Conservation (phyloP, 2,888 invertebrate species). For the Athalia cordata region DNA sequence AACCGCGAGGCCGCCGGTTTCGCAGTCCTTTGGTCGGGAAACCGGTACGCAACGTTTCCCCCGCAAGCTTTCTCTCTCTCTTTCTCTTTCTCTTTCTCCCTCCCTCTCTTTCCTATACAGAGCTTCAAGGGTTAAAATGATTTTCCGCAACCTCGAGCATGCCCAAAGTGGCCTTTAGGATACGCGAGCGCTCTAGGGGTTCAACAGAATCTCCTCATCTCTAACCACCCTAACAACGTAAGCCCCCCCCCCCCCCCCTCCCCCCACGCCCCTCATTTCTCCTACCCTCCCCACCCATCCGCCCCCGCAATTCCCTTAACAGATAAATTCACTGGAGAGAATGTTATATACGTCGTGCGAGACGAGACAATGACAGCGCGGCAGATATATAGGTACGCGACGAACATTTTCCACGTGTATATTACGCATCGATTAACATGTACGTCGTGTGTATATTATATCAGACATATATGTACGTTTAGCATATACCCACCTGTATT, state of each 20-base stretch:
- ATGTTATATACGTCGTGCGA: too few relatives aligned
- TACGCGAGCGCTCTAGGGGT: neutral
- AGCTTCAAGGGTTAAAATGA: conserved; percentile 28
- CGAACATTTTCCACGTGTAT: too few relatives aligned
- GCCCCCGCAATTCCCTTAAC: too few relatives aligned
- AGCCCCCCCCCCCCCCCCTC: neutral
- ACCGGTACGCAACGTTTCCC: neutral
- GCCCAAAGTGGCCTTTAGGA: conserved; percentile 35
- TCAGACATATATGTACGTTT: too few relatives aligned
- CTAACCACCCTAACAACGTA: neutral
- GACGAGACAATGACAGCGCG: too few relatives aligned
- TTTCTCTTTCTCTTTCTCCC: conserved; percentile 51
- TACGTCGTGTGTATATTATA: too few relatives aligned
- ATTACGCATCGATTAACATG: too few relatives aligned
- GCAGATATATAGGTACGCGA: too few relatives aligned
- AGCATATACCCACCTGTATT: too few relatives aligned
- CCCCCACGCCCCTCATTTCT: too few relatives aligned
- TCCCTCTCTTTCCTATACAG: conserved; percentile 33
- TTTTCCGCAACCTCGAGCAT: conserved; percentile 40
- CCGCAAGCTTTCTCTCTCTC: conserved; percentile 44
- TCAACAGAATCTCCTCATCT: neutral
- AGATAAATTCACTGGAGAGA: neutral
- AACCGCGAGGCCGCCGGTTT: too few relatives aligned
- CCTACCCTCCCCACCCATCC: too few relatives aligned
- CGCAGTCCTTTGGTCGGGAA: conserved; percentile 15